Percentiles rank a stretch among this genome's conserved stretches.
Conservation (phyloP, 92 coral and sea anemone genomes). For the Parazoanthus darwini region DNA sequence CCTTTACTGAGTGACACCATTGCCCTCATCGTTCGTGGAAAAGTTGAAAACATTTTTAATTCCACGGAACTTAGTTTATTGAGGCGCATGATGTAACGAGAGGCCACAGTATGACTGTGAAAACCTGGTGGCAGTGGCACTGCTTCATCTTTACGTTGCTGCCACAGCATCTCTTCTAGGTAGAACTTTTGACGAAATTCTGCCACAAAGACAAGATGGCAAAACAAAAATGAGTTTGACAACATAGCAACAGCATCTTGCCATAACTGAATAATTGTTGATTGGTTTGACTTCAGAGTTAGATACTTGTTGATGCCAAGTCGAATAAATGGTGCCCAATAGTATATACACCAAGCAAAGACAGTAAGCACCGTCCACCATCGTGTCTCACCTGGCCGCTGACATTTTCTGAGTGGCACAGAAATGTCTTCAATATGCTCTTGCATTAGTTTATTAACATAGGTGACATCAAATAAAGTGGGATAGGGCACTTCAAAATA, state of each 20-base stretch:
- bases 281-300: constrained; percentile 14
- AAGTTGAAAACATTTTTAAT: constrained; percentile 20
- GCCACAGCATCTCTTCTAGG: constrained; percentile 35
- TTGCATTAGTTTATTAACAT: constrained; percentile 3
- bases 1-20: constrained; percentile 5
- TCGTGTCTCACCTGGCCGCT: constrained; percentile 26
- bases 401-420: constrained; percentile 26
- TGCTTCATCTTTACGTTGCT: constrained; percentile 25
- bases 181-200: constrained; percentile 31
- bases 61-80: background rate
- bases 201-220: constrained; percentile 26
- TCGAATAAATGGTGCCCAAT: background rate
- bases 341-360: constrained; percentile 38
- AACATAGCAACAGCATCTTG: constrained; percentile 30
- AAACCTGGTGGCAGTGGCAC: constrained; percentile 28
- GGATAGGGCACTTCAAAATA: constrained; percentile 2
- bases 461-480: constrained; percentile 2
- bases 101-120: constrained; percentile 30
- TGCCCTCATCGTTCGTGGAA: constrained; percentile 27
- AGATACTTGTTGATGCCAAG: constrained; percentile 34
- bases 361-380: constrained; percentile 39
- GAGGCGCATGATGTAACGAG: background rate
- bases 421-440: constrained; percentile 12
- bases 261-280: constrained; percentile 26
- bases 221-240: constrained; percentile 15